phyloP scores from a whole-genome alignment of 2,888 invertebrate genomes.

The Rhodophaea formosa region DNA sequence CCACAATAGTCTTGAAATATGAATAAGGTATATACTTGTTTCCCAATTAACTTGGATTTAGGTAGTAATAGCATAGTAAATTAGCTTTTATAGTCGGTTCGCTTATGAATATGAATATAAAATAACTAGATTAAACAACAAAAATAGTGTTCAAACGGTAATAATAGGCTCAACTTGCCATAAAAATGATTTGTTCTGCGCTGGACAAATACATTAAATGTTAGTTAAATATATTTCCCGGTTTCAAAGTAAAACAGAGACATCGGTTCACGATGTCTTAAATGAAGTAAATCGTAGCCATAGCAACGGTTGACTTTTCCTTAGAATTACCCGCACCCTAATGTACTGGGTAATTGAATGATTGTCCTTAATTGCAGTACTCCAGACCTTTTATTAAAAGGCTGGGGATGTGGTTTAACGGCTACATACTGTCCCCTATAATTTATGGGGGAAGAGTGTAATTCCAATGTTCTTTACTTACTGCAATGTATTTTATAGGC shows the following conservation, averaged over 20 bases:
- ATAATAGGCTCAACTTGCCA: background rate
- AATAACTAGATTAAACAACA: background rate
- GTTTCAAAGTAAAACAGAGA: background rate
- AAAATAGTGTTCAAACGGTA: conserved; percentile 6
- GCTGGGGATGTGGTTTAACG: conserved; percentile 58
- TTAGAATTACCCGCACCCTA: conserved; percentile 34
- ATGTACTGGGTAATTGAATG: conserved; percentile 57
- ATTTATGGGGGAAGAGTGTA: conserved; percentile 12
- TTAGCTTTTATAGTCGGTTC: background rate
- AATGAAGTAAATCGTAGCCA: conserved; percentile 33
- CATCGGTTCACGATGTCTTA: too few species aligned
- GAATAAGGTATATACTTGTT: background rate
- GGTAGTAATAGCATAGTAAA: background rate
- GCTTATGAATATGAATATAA: conserved; percentile 9
- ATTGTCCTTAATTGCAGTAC: conserved; percentile 58
- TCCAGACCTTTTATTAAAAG: conserved; percentile 48
- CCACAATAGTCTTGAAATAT: background rate
- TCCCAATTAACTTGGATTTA: background rate
- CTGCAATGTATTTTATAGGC: background rate
- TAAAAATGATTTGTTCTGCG: background rate
- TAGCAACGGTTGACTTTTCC: conserved; percentile 34
- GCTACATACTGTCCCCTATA: conserved; percentile 31
- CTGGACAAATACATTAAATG: background rate
- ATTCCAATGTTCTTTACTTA: background rate
- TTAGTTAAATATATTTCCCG: background rate